phyloP scores from a whole-genome alignment of 2,888 invertebrate species.

The Chelonus formosanus region DNA sequence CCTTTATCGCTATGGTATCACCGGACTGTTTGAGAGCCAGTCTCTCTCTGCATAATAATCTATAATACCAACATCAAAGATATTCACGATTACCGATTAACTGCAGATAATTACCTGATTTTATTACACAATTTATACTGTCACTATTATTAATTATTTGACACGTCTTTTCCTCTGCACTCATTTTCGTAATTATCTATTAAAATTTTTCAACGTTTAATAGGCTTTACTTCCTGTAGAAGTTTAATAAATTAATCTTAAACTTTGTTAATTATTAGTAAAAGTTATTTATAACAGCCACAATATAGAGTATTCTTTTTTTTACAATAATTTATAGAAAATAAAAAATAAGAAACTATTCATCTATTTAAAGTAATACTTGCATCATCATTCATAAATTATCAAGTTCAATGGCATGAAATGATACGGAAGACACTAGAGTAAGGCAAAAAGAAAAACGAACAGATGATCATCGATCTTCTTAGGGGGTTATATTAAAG shows the following conservation, averaged over 20 bases:
- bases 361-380: neutral
- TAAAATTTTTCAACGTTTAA: no score
- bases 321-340: no score
- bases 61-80: no score
- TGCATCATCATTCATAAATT: slow-evolving; percentile 11
- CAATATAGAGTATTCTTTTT: no score
- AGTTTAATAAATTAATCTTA: no score
- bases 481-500: slow-evolving; percentile 41
- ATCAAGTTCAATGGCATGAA: neutral
- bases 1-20: slow-evolving; percentile 43
- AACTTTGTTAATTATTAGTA: no score
- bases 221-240: no score
- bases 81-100: neutral
- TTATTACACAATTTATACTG: slow-evolving; percentile 7
- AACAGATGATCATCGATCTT: slow-evolving; percentile 42
- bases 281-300: no score
- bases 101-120: neutral
- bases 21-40: slow-evolving; percentile 37
- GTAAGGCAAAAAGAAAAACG: slow-evolving; percentile 31
- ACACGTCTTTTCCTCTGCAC: no score
- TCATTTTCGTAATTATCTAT: no score
- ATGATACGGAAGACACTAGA: slow-evolving; percentile 12
- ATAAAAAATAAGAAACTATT: no score
- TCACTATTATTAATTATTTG: neutral
- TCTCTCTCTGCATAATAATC: neutral